phyloP scores from a whole-genome alignment of 2,888 invertebrate species.

The Bursaphelenchus okinawaensis region DNA sequence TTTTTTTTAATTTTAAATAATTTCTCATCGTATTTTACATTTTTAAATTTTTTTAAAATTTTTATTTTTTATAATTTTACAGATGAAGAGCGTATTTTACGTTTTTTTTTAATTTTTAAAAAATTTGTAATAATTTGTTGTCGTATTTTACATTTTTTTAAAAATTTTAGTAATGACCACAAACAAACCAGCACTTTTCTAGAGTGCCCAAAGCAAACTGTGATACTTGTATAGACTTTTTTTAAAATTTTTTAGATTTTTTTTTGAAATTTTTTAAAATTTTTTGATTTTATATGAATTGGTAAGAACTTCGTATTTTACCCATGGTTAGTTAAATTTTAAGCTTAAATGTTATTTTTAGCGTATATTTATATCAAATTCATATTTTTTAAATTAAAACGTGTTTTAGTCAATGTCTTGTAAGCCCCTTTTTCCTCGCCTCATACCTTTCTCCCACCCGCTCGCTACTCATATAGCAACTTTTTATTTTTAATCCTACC shows the following conservation, averaged over 20 bases:
- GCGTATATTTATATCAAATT: too few relatives aligned
- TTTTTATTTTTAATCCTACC: too few relatives aligned
- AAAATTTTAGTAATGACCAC: neutral
- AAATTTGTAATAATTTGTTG: neutral
- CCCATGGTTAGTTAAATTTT: too few relatives aligned
- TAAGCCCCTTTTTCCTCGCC: too few relatives aligned
- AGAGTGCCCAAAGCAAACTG: neutral
- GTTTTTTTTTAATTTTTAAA: neutral
- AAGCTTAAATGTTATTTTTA: too few relatives aligned
- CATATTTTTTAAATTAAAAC: too few relatives aligned
- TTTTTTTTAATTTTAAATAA: neutral
- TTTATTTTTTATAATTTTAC: neutral
- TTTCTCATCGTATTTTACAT: neutral
- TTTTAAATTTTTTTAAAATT: too few relatives aligned
- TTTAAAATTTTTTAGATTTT: neutral
- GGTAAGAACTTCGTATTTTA: neutral
- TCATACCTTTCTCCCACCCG: too few relatives aligned
- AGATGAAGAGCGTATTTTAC: neutral
- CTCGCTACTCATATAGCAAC: too few relatives aligned
- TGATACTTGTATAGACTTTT: neutral
- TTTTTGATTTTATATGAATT: neutral
- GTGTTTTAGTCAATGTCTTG: too few relatives aligned
- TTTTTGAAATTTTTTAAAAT: neutral
- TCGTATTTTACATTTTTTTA: neutral
- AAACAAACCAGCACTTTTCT: neutral